Percentiles rank a stretch among this genome's conserved stretches.
Evolutionary conservation across 1,140 invertebrate genomes (phyloP).

Genomic region (Aphidius gifuensis): DNA sequence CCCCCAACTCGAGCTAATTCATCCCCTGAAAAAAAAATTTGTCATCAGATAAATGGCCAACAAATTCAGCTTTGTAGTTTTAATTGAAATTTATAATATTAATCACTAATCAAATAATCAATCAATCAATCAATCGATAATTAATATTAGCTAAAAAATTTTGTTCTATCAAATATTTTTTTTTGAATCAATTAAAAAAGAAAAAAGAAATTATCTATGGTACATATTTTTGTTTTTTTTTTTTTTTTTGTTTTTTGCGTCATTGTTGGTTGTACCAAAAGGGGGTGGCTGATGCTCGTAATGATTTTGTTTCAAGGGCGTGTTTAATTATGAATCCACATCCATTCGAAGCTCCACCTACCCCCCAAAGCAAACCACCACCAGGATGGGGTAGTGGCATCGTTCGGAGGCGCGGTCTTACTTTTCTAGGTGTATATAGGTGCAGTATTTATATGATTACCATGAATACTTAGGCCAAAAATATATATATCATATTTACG

Average conservation of each 20-base stretch:
- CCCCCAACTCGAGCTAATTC: constrained; percentile 36
- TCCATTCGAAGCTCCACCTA: constrained; percentile 54
- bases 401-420: constrained; percentile 21
- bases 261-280: too few relatives aligned
- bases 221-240: too few relatives aligned
- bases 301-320: constrained; percentile 59
- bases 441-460: too few relatives aligned
- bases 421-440: not conserved
- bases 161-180: too few relatives aligned
- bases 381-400: constrained; percentile 25
- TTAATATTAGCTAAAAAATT: too few relatives aligned
- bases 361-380: constrained; percentile 29
- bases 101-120: not conserved
- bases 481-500: not conserved
- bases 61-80: not conserved
- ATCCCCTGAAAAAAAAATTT: constrained; percentile 26
- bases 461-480: too few relatives aligned
- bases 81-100: not conserved
- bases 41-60: constrained; percentile 20
- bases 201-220: too few relatives aligned
- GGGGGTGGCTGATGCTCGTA: constrained; percentile 31
- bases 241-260: too few relatives aligned
- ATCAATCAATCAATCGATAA: too few relatives aligned
- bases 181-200: too few relatives aligned
- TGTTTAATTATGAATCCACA: constrained; percentile 58